Percentiles rank a stretch among this genome's conserved stretches.
These are phyloP conservation scores for Gobionotothen gibberifrons DNA, from an alignment of 2,797 vertebrate species.

Conservation along the genomic window DNA sequence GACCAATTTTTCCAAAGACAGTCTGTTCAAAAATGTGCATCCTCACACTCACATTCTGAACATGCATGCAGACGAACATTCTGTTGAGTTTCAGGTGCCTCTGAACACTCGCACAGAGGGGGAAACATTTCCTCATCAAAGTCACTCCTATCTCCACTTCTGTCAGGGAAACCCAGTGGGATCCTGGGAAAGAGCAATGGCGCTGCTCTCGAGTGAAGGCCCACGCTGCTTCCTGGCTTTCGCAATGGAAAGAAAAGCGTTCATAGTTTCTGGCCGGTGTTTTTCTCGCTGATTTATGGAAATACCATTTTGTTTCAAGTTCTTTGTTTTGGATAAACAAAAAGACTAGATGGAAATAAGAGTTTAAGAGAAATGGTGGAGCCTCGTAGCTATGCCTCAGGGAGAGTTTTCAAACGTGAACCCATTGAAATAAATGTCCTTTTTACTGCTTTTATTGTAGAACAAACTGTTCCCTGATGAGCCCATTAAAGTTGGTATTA, in stretches of 20 bases:
- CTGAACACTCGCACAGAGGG: conserved; percentile 35
- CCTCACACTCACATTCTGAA: conserved; percentile 1
- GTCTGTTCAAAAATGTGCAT: conserved; percentile 37
- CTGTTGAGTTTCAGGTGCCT: conserved; percentile 22
- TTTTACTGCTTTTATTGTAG: conserved; percentile 52
- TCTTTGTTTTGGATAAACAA: conserved; percentile 71
- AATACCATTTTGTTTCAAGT: conserved; percentile 67
- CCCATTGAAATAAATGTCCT: conserved; percentile 55
- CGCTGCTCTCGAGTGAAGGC: conserved; percentile 43
- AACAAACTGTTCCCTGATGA: conserved; percentile 68
- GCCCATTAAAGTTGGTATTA: conserved; percentile 58
- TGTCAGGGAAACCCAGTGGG: conserved; percentile 72
- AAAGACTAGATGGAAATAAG: conserved; percentile 60
- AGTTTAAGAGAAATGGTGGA: conserved; percentile 64
- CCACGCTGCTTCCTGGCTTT: conserved; percentile 43
- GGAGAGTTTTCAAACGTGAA: conserved; percentile 61
- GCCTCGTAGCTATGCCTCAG: conserved; percentile 39
- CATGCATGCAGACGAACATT: conserved; percentile 30
- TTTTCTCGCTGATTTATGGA: conserved; percentile 64
- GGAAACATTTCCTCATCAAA: conserved; percentile 72
- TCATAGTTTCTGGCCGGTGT: conserved; percentile 33
- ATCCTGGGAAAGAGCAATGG: conserved; percentile 58
- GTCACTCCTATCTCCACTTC: conserved; percentile 58
- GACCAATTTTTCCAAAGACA: conserved; percentile 39
- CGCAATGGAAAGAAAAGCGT: conserved; percentile 55